Conservation (phyloP, 2,113 vertebrate genomes). For the Zeus faber region DNA sequence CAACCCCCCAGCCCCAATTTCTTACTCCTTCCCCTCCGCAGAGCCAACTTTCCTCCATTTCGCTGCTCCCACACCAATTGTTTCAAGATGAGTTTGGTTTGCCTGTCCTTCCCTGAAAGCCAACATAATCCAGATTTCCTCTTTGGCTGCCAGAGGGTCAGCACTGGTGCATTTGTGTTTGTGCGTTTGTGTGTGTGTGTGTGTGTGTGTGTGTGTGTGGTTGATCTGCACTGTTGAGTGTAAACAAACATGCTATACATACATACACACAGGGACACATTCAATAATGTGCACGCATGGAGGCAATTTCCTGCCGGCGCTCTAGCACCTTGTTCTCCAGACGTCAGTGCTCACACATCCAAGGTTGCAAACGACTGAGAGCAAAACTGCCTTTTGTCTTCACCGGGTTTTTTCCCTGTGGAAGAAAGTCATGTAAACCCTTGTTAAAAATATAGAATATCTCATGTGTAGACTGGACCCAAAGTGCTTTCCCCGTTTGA, state of each 20-base stretch:
- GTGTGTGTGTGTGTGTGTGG: conserved; percentile 30
- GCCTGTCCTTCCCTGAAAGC: conserved; percentile 58
- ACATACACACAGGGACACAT: conserved; percentile 14
- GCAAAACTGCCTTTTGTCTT: not conserved
- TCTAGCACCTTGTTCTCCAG: no score
- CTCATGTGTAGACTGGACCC: no score
- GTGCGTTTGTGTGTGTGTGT: conserved; percentile 16
- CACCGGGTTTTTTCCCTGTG: not conserved
- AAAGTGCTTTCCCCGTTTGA: no score
- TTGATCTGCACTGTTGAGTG: conserved; percentile 49
- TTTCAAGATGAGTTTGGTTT: conserved; percentile 74
- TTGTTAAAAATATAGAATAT: not conserved
- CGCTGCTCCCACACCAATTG: conserved; percentile 48
- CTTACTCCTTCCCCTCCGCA: conserved; percentile 10
- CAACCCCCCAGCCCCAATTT: no score
- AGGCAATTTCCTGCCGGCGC: not conserved
- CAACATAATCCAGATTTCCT: conserved; percentile 72
- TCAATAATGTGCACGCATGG: conserved; percentile 33
- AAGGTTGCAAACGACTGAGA: not conserved
- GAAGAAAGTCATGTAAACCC: not conserved
- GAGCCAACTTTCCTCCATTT: conserved; percentile 39
- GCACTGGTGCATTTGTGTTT: conserved; percentile 18
- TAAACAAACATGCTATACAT: conserved; percentile 53
- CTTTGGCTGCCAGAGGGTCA: not conserved
- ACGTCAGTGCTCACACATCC: not conserved